Evolutionary conservation across 37 sponge, comb jelly and placozoan species (phyloP), one percentile per base, ranked within the genome.

Genomic region (Mnemiopsis leidyi): DNA sequence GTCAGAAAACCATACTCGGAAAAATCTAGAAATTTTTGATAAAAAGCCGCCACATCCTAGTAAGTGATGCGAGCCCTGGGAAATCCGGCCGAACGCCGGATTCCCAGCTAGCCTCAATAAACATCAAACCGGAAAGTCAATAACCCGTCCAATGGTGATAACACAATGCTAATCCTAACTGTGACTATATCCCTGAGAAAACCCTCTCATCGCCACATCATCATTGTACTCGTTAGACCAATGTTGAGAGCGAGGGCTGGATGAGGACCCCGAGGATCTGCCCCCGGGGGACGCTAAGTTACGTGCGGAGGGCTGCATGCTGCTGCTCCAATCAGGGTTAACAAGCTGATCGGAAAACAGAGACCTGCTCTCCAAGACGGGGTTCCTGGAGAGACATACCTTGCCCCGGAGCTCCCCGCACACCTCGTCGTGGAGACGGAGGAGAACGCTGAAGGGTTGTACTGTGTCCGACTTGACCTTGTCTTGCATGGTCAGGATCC

Each of bases 351-450:
- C 73, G 2, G 73, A 23, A 20, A 69, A 69, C 2, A 25, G 29
- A 69, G 24, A 3, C n/a, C 29, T 21, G 24, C 21, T 25, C 73
- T 69, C 29, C 23, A 23, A 20, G 29, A 69, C 73, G 21, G 73
- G 73, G 73, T 3, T 69, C 29, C 73, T 5, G 24, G 73, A 69
- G 73, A 69, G 29, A 25, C n/a, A 69, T 5, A 79, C 23, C 82
- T 79, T 35, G 37, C 82, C 82, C 21, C 82, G 26, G 36, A 79
- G 7, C 82, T 79, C 82, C 36, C 82, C 82, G 29, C 82, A 79
- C 23, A 79, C 37, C 36, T 20, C 82, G 7, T 79, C 82, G 3
- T 32, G 34, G 36, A 20, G 37, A 9, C 31, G 23, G 3, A 79
- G 36, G 36, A 79, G 36, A 2, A 79, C 23, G 35, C 36, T 35